Evolutionary conservation across 2,797 vertebrate genomes (phyloP).

Genomic region (Catamblyrhynchus diadema): DNA sequence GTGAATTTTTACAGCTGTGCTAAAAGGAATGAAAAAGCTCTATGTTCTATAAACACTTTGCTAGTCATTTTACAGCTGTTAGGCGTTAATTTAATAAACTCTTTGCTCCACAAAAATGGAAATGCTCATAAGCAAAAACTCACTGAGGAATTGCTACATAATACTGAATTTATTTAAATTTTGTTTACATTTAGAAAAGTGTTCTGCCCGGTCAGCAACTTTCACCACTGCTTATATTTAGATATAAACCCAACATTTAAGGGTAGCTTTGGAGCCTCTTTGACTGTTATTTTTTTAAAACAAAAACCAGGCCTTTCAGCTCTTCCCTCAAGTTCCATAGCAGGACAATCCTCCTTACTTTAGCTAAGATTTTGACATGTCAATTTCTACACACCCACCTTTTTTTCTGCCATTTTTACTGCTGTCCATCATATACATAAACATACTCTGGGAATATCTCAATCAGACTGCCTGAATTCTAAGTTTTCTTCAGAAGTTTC

Average conservation of each 20-base stretch:
- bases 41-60: neutral
- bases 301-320: neutral
- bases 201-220: neutral
- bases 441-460: neutral
- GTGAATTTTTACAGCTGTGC: neutral
- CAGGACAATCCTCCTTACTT: neutral
- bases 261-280: rapidly evolving
- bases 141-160: neutral
- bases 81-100: rapidly evolving
- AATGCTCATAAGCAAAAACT: neutral
- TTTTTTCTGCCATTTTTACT: neutral
- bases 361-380: neutral
- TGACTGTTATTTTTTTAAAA: neutral
- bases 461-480: neutral
- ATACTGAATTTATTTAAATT: neutral
- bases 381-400: neutral
- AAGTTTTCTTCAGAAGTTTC: neutral
- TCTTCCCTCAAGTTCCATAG: neutral
- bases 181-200: neutral
- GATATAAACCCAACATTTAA: neutral
- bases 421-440: neutral
- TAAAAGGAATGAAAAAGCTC: neutral
- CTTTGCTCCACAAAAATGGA: neutral
- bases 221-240: neutral
- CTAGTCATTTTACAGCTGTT: neutral